phyloP scores from a whole-genome alignment of 2,888 invertebrate genomes.

The Meta bourneti region DNA sequence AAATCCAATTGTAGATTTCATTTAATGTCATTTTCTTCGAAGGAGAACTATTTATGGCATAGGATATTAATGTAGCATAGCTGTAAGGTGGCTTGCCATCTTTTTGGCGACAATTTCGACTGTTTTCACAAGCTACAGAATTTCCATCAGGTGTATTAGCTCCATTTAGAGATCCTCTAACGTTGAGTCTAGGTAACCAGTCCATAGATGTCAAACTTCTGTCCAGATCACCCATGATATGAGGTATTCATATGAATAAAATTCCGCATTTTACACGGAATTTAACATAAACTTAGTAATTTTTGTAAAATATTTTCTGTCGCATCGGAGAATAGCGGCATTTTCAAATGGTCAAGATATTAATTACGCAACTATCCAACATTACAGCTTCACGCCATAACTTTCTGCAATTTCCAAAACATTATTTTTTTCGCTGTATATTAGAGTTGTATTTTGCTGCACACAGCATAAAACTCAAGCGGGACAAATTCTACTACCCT shows the following conservation, averaged over 20 bases:
- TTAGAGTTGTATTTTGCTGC: slow-evolving; percentile 67
- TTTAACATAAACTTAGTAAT: neutral
- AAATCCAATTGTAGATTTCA: slow-evolving; percentile 88
- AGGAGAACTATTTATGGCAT: slow-evolving; percentile 86
- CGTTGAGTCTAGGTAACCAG: slow-evolving; percentile 82
- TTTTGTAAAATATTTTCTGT: neutral
- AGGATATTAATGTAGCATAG: slow-evolving; percentile 87
- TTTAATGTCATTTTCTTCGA: slow-evolving; percentile 88
- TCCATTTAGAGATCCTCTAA: slow-evolving; percentile 79
- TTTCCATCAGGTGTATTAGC: slow-evolving; percentile 60
- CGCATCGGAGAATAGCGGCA: slow-evolving; percentile 8
- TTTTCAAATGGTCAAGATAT: slow-evolving; percentile 19
- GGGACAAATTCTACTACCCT: no score
- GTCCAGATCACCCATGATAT: slow-evolving; percentile 81
- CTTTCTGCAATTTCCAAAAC: slow-evolving; percentile 74
- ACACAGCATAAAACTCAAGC: no score
- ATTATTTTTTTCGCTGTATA: slow-evolving; percentile 47
- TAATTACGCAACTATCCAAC: slow-evolving; percentile 68
- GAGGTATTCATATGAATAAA: slow-evolving; percentile 29
- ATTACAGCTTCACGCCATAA: slow-evolving; percentile 72
- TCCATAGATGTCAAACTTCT: slow-evolving; percentile 83
- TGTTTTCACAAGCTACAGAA: slow-evolving; percentile 58
- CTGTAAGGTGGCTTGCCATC: slow-evolving; percentile 83
- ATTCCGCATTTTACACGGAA: slow-evolving; percentile 39
- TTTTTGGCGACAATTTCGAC: slow-evolving; percentile 78